Percentiles rank a stretch among this genome's conserved stretches.
Conservation (phyloP, 1,140 invertebrate genomes). For the Drosophila sucinea region DNA sequence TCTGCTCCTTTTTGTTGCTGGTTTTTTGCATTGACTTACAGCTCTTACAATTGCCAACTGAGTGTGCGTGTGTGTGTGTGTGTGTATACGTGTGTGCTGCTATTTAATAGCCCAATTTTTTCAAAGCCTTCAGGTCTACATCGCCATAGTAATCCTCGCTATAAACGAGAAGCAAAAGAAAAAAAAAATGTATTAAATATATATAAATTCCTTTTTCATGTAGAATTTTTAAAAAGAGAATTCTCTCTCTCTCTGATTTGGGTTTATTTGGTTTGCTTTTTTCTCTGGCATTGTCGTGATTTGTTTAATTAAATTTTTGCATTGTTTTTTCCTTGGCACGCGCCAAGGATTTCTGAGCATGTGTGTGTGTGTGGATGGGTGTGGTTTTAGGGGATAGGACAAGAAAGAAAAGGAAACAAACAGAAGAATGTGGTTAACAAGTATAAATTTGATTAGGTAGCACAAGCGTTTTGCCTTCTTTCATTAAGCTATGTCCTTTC, state of each 20-base stretch:
- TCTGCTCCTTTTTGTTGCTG: conserved; percentile 26
- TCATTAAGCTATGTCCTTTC: conserved; percentile 38
- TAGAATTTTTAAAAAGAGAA: conserved; percentile 38
- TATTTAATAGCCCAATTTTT: conserved; percentile 89
- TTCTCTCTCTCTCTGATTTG: conserved; percentile 27
- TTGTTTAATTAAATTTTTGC: conserved; percentile 75
- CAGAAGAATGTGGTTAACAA: conserved; percentile 12
- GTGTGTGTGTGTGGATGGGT: conserved; percentile 6
- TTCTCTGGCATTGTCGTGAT: conserved; percentile 52
- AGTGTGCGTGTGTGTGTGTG: conserved; percentile 34
- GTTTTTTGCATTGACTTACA: conserved; percentile 43
- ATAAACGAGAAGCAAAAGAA: conserved; percentile 83
- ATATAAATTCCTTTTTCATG: conserved; percentile 60
- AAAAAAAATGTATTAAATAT: conserved; percentile 49
- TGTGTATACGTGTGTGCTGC: conserved; percentile 29
- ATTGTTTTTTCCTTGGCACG: conserved; percentile 50
- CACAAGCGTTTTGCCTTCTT: conserved; percentile 27
- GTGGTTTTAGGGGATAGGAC: conserved; percentile 4
- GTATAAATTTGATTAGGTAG: conserved; percentile 35
- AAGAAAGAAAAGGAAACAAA: conserved; percentile 12
- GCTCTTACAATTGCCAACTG: conserved; percentile 41
- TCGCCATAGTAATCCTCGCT: conserved; percentile 94
- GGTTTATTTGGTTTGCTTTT: conserved; percentile 18
- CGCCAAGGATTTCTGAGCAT: conserved; percentile 43
- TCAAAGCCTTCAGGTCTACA: conserved; percentile 91